phyloP scores from a whole-genome alignment of 2,888 invertebrate genomes.

The Hydriomena furcata region DNA sequence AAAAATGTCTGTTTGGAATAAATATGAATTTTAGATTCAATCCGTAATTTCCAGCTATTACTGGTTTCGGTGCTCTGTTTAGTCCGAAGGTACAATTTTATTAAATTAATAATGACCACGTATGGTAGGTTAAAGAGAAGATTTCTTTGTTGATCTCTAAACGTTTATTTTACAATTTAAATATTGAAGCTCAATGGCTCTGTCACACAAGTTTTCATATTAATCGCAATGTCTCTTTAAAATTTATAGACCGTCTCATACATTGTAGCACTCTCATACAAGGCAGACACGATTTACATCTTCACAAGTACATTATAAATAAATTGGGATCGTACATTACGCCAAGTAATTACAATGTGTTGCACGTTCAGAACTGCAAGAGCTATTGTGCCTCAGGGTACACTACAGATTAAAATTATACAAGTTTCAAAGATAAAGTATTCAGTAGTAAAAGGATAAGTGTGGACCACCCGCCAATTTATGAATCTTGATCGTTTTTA shows the following conservation, averaged over 20 bases:
- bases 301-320: slow-evolving; percentile 2
- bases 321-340: slow-evolving; percentile 1
- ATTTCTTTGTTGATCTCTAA: too few species aligned
- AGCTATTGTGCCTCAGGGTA: slow-evolving; percentile 11
- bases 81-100: too few species aligned
- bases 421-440: neutral
- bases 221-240: too few species aligned
- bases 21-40: too few species aligned
- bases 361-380: slow-evolving; percentile 6
- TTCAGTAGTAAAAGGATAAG: slow-evolving; percentile 8
- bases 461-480: slow-evolving; percentile 20
- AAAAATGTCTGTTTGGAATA: too few species aligned
- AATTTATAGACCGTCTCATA: neutral
- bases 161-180: too few species aligned
- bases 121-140: too few species aligned
- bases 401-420: neutral
- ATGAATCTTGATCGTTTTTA: neutral
- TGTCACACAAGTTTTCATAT: too few species aligned
- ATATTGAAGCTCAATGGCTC: too few species aligned
- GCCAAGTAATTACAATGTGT: slow-evolving; percentile 15
- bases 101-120: too few species aligned
- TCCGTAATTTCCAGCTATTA: too few species aligned
- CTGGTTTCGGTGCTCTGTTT: too few species aligned
- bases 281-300: neutral
- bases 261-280: neutral